Evolutionary conservation across 53 echinoderm and acorn worm species (phyloP), one percentile per base, ranked within the genome.

Genomic region (Astropecten irregularis): DNA sequence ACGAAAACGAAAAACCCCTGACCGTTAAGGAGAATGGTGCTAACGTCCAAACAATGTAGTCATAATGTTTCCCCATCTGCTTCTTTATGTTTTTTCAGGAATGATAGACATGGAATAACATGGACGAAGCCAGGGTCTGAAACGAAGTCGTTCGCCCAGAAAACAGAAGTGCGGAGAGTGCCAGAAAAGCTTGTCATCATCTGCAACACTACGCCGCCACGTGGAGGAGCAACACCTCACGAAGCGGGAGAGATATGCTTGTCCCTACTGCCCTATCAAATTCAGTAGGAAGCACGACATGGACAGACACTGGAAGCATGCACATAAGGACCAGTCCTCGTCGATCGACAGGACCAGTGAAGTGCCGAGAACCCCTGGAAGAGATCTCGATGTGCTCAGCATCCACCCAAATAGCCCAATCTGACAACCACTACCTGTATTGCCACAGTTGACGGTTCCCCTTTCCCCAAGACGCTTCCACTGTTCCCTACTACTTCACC

Each of bases 361-460:
- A 49, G 38, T 73, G 3, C 74, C 74, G 10, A 56, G 40, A 40
- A 73, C 74, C 4, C 74, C 56, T 27, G 74, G 74, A 2, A 73
- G 56, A 37, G 74, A 73, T 21, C 3, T 56, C 0, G 74, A 54
- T 29, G 23, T 56, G 3, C 56, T 73, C 21, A 73, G 74, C 40
- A 40, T 73, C 57, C 56, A 73, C 74, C 46, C 74, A 2, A 8
- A 55, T 16, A 62, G 62, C 62, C 62, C 62, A 1, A 62, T 62
- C 62, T 31, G 30, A 9, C 62, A 62, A 30, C 1, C 30, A 15
- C 33, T 52, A 16, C 74, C 74, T 2, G 23, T 37, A 54, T 25
- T 18, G 2, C 37, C 20, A 0, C 23, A 18, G 54, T 29, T 40
- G 69, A 19, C 39, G 20, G 39, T 56, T 9, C 36, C 74, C 3